A percentile compares a stretch with the other conserved stretches of the same genome.
phyloP scores from a whole-genome alignment of 2,888 invertebrate species.

The Microdon myrmicae region DNA sequence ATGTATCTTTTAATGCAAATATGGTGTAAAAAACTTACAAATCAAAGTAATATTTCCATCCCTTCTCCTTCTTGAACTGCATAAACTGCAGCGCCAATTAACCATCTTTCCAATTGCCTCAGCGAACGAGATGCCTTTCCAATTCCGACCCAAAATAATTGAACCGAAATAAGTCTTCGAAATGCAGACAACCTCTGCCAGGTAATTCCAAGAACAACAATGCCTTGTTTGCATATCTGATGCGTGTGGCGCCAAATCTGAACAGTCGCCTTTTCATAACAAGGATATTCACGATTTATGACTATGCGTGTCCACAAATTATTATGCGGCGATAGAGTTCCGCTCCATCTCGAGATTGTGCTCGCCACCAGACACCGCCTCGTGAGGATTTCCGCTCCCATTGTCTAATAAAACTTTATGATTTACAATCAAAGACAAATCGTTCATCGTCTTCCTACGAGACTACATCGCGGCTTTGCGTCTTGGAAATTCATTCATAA shows the following conservation, averaged over 20 bases:
- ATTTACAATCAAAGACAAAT: conserved; percentile 22
- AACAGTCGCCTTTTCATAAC: conserved; percentile 10
- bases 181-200: neutral
- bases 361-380: neutral
- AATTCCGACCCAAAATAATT: too few relatives aligned
- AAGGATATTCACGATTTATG: conserved; percentile 18
- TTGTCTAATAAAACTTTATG: conserved; percentile 30
- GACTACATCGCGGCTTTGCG: neutral
- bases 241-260: conserved; percentile 40
- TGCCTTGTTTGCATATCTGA: neutral
- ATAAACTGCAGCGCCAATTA: too few relatives aligned
- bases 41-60: too few relatives aligned
- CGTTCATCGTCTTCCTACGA: neutral
- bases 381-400: conserved; percentile 11
- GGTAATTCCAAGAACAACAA: conserved; percentile 15
- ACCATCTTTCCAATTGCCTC: too few relatives aligned
- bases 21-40: too few relatives aligned
- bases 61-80: too few relatives aligned
- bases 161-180: too few relatives aligned
- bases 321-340: too few relatives aligned
- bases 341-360: conserved; percentile 1
- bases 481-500: conserved; percentile 22
- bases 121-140: too few relatives aligned
- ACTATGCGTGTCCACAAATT: conserved; percentile 27
- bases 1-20: too few relatives aligned